Conservation (phyloP, 2,797 vertebrate species). For the Cossypha heuglini region DNA sequence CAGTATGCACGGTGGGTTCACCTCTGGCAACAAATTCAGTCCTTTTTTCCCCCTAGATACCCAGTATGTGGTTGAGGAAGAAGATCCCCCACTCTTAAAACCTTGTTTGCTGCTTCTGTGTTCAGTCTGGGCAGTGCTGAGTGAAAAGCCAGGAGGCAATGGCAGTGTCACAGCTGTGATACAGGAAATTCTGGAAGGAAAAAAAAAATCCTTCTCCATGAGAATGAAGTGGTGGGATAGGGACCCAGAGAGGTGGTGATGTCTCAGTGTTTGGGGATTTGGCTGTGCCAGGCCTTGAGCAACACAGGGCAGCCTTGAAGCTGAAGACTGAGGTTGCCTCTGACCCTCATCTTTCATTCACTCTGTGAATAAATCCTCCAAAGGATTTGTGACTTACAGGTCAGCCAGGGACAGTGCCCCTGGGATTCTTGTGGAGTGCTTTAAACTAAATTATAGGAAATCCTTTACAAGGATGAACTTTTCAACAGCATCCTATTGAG, state of each 20-base stretch:
- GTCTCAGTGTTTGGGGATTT: not conserved
- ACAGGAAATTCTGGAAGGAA: not conserved
- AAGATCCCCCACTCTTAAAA: not conserved
- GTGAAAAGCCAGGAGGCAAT: not conserved
- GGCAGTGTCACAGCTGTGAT: not conserved
- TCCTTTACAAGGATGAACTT: not conserved
- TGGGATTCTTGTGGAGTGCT: not conserved
- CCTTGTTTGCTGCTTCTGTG: not conserved
- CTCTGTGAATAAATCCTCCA: not conserved
- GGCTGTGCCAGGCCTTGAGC: not conserved
- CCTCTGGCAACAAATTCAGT: not conserved
- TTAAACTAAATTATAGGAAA: slow-evolving; percentile 7
- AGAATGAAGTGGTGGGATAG: not conserved
- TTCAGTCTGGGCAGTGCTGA: not conserved
- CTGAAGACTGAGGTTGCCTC: not conserved
- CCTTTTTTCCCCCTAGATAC: not conserved
- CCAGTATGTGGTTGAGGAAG: not conserved
- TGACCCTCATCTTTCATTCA: not conserved
- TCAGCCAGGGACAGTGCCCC: not conserved
- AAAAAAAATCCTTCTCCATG: no score
- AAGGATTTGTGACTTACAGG: not conserved
- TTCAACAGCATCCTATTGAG: not conserved
- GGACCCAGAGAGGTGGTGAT: not conserved
- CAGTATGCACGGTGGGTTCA: slow-evolving; percentile 83
- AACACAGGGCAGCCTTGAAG: not conserved